phyloP scores from a whole-genome alignment of 2,888 invertebrate species.

The Dynastes tityus region DNA sequence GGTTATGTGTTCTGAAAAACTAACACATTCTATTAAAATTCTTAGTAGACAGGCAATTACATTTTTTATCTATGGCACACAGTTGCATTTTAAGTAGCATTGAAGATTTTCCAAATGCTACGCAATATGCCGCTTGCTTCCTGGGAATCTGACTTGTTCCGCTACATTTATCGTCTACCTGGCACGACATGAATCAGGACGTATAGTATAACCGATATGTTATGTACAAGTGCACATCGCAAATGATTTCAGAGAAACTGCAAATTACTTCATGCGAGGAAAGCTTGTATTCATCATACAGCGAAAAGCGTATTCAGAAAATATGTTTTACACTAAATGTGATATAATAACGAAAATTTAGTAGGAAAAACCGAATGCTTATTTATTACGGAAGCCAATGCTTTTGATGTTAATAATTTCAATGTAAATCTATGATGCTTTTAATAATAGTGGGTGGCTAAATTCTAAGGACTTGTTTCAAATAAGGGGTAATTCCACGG shows the following conservation, averaged over 20 bases:
- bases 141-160: conserved; percentile 8
- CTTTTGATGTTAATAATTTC: too few relatives aligned
- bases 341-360: too few relatives aligned
- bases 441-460: too few relatives aligned
- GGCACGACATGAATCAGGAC: conserved; percentile 25
- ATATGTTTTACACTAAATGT: not conserved
- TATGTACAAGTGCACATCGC: conserved; percentile 12
- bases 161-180: conserved; percentile 20
- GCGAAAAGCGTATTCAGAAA: not conserved
- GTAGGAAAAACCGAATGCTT: too few relatives aligned
- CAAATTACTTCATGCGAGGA: not conserved
- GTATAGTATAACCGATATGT: not conserved
- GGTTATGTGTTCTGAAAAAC: too few relatives aligned
- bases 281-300: not conserved
- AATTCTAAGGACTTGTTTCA: too few relatives aligned
- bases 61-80: too few relatives aligned
- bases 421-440: too few relatives aligned
- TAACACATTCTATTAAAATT: too few relatives aligned
- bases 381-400: too few relatives aligned
- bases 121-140: conserved; percentile 12
- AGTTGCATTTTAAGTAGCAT: conserved; percentile 1
- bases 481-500: too few relatives aligned
- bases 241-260: not conserved
- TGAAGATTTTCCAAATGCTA: conserved; percentile 1
- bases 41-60: too few relatives aligned